phyloP scores from a whole-genome alignment of 2,797 vertebrate genomes.

The Presbytis comata region DNA sequence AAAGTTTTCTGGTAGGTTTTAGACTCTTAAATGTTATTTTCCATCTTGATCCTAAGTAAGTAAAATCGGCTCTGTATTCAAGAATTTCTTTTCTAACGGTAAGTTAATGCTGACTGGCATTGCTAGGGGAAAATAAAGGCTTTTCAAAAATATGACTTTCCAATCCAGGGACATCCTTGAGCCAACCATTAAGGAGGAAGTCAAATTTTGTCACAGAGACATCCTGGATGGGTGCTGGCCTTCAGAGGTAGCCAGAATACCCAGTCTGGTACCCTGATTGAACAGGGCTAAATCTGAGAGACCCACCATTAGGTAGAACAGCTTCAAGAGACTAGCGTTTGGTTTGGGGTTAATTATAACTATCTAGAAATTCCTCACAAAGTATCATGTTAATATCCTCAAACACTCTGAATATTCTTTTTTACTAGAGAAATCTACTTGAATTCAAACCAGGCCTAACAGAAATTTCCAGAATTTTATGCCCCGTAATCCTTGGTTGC shows the following conservation, averaged over 20 bases:
- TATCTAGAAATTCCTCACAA: background rate
- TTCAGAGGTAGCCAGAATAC: background rate
- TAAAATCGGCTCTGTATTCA: background rate
- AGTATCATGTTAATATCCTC: background rate
- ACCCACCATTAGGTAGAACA: background rate
- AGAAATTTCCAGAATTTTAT: slow-evolving; percentile 28
- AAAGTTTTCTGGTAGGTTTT: background rate
- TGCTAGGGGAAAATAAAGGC: background rate
- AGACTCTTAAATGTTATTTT: background rate
- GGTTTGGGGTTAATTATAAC: background rate
- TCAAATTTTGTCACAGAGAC: background rate
- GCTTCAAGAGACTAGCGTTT: background rate
- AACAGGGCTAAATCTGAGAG: background rate
- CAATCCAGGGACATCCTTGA: background rate
- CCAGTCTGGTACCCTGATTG: background rate
- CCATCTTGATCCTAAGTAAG: background rate
- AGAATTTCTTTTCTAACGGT: background rate
- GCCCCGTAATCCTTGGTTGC: background rate
- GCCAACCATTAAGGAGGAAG: background rate
- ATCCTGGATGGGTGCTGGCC: background rate
- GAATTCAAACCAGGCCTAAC: background rate
- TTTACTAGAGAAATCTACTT: background rate
- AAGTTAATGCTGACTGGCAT: background rate
- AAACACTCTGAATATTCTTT: background rate
- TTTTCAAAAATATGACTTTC: slow-evolving; percentile 40